Percentiles rank a stretch among this genome's conserved stretches.
Evolutionary conservation across 2,888 invertebrate species (phyloP).

Genomic region (Aplocera efformata): DNA sequence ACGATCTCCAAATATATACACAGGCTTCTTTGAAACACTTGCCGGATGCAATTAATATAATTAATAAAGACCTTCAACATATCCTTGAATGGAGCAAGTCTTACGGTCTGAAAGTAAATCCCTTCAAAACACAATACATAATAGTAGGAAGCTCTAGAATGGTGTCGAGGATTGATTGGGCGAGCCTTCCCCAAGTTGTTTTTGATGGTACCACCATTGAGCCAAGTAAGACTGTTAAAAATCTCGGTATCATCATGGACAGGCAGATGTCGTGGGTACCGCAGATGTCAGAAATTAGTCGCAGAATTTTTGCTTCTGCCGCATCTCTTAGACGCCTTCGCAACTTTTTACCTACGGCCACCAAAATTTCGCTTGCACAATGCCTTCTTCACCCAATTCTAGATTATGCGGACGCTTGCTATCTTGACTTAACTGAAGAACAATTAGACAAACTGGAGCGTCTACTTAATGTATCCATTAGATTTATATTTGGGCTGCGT

Average conservation of each 20-base stretch:
- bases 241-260: slow-evolving; percentile 3
- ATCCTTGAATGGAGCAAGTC: neutral
- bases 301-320: slow-evolving; percentile 1
- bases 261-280: neutral
- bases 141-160: slow-evolving; percentile 1
- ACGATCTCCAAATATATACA: slow-evolving; percentile 5
- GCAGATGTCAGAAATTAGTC: neutral
- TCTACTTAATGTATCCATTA: too few relatives aligned
- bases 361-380: slow-evolving; percentile 8
- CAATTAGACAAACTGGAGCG: too few relatives aligned
- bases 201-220: neutral
- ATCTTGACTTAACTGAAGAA: too few relatives aligned
- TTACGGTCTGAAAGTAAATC: slow-evolving; percentile 1
- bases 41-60: slow-evolving; percentile 3
- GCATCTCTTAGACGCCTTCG: neutral
- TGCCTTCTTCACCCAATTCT: slow-evolving; percentile 1
- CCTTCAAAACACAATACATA: slow-evolving; percentile 3
- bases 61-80: neutral
- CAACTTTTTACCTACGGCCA: slow-evolving; percentile 7
- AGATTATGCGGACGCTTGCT: too few relatives aligned
- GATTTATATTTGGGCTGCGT: too few relatives aligned
- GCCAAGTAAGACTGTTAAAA: neutral
- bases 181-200: neutral
- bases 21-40: neutral
- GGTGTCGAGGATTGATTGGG: neutral